phyloP scores from a whole-genome alignment of 2,113 vertebrate genomes.

The Hemichromis elongatus region DNA sequence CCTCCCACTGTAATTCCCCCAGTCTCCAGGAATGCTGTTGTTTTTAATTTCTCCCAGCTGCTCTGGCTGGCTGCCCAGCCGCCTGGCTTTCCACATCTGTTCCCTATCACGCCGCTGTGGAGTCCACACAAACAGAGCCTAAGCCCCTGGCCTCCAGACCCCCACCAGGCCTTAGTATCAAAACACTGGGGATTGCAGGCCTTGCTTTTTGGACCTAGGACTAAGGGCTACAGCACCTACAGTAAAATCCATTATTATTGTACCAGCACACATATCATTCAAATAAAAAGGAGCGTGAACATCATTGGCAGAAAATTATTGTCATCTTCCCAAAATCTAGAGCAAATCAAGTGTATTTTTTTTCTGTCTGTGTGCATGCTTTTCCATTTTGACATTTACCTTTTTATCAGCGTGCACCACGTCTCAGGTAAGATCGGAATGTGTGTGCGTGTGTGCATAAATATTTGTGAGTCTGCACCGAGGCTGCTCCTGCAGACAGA shows the following conservation, averaged over 20 bases:
- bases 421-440: constrained; percentile 21
- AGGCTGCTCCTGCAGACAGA: constrained; percentile 36
- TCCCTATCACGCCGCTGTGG: constrained; percentile 77
- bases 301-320: not conserved
- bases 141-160: constrained; percentile 60
- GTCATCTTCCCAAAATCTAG: not conserved
- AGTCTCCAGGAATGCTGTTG: constrained; percentile 77
- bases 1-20: constrained; percentile 75
- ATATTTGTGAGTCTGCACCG: constrained; percentile 16
- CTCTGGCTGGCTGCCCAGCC: constrained; percentile 77
- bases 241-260: not conserved
- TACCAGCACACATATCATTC: not conserved
- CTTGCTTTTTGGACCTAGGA: constrained; percentile 21
- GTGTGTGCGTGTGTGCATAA: not conserved
- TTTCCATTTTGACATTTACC: not conserved
- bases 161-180: constrained; percentile 49
- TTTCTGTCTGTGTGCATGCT: not conserved
- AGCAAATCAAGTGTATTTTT: not conserved
- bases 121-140: constrained; percentile 80
- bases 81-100: constrained; percentile 88
- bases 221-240: not conserved
- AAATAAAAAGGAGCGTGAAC: not conserved
- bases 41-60: constrained; percentile 87
- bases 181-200: constrained; percentile 56
- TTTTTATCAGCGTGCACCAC: constrained; percentile 7